Base-by-base conservation (phyloP, 1,140 invertebrate species). In the Platorchestia sp. region DNA sequence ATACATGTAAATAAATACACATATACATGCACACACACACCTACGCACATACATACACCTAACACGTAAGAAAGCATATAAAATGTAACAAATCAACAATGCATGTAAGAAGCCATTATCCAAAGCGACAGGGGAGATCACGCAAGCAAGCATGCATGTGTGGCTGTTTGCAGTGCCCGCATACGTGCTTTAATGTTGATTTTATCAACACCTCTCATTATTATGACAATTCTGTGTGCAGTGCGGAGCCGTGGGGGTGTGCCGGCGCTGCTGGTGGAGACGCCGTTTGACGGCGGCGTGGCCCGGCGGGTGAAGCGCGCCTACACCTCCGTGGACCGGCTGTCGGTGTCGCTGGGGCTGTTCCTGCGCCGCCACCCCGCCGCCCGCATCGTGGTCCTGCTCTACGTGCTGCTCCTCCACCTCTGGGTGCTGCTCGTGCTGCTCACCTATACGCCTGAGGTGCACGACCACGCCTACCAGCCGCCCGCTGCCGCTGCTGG, bases 281-380 rank as follows among this genome's bases (percentile, higher is more conserved):
- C 98, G 97, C 98, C 98, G 40, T 98, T 98, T 96, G 98, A 99
- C 96, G 98, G 98, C 95, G 98, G 98, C 41, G 98, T 99, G 86
- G 98, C 98, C 0, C 97, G 98, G 96, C 97, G 98, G 96, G 98
- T 99, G 6, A 99, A 99, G 97, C 97, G 98, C 96, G 98, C 98
- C 45, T 98, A 98, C 96, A 98, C 98, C 47, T 98, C 98, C 75
- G 97, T 99, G 40, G 98, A 99, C 97, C 97, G 98, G 45, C 98
- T 98, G 96, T 98, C 98, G 96, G 97, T 99, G 93, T 97, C 98
- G 95, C 97, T 98, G 43, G 98, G 98, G 41, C 97, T 98, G 40
- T 99, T 99, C 97, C 97, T 99, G 51, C 97, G 98, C 95, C 97
- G 98, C 96, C 98, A 99, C 97, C 98, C 98, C 10, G 97, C 98